phyloP scores from a whole-genome alignment of 2,113 vertebrate species.

The Pelusios castaneus region DNA sequence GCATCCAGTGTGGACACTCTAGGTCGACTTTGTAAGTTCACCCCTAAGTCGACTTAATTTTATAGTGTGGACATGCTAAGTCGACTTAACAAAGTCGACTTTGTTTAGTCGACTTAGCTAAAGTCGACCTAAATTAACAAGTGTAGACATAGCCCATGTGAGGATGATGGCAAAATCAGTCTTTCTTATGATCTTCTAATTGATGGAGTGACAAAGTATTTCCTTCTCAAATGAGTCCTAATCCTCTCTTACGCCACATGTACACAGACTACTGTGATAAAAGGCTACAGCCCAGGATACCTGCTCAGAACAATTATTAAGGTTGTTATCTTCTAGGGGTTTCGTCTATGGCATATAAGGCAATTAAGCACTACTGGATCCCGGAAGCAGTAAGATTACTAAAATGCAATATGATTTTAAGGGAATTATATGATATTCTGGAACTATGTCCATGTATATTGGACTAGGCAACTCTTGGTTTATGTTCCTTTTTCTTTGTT shows the following conservation, averaged over 20 bases:
- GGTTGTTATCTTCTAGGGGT: constrained; percentile 15
- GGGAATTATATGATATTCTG: constrained; percentile 7
- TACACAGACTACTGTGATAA: constrained; percentile 62
- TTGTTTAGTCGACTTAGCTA: too few relatives aligned
- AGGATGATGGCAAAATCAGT: neutral
- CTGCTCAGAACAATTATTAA: constrained; percentile 72
- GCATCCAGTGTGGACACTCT: too few relatives aligned
- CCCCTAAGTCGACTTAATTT: too few relatives aligned
- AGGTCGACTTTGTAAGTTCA: too few relatives aligned
- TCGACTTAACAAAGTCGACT: too few relatives aligned
- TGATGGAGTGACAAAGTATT: constrained; percentile 65
- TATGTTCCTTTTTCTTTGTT: neutral
- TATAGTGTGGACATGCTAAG: too few relatives aligned
- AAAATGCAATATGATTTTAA: constrained; percentile 53
- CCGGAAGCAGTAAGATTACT: constrained; percentile 49
- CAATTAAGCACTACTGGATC: constrained; percentile 38
- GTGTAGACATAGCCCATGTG: too few relatives aligned
- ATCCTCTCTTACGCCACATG: constrained; percentile 64
- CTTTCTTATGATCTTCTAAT: constrained; percentile 46
- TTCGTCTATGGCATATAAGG: constrained; percentile 35
- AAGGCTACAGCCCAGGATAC: constrained; percentile 50
- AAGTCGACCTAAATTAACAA: too few relatives aligned
- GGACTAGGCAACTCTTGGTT: neutral
- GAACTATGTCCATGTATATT: constrained; percentile 18
- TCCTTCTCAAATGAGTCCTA: constrained; percentile 69